Evolutionary conservation across 2,797 vertebrate genomes (phyloP), one percentile per base, ranked within the genome.

Genomic region (Amblyraja radiata): DNA sequence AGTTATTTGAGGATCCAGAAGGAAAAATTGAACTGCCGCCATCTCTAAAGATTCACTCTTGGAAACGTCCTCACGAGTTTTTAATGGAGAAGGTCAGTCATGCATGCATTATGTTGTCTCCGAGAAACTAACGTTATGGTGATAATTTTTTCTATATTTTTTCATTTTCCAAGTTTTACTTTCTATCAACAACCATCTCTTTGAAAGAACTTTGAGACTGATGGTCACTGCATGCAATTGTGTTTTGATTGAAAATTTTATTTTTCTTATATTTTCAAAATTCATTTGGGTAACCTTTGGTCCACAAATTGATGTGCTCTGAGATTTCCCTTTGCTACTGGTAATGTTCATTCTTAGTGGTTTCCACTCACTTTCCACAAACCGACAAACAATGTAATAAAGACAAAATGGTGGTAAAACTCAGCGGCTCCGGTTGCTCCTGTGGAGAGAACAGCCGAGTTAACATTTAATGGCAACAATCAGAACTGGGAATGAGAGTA

Each of bases 11-110:
- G 73, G 98, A 99, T 93, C 98, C 98, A 1, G 98, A 98, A 94
- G 98, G 98, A 88, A 98, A 97, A 95, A 96, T 98, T 94, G 94
- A 95, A 81, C 94, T 99, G 90, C 98, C 98, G 93, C 65, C 93
- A 16, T 96, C 97, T 84, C 91, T 99, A 91, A 98, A 97, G 95
- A 96, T 98, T 81, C 96, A 97, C 95, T 96, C 95, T 74, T 99
- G 98, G 98, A 99, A 97, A 95, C 97, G 98, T 23, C 98, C 98
- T 21, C 93, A 96, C 8, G 98, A 99, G 93, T 96, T 98, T 95
- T 95, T 98, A 93, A 71, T 83, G 77, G 95, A 95, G 93, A 96
- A 95, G 97, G 98, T 99, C 96, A 97, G 96, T 93, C 25, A 68
- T 11, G 14, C 14, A 11, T 84, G 23, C 36, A 39, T 8, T 88